Conservation (phyloP, 2,113 vertebrate species). For the Apus apus region DNA sequence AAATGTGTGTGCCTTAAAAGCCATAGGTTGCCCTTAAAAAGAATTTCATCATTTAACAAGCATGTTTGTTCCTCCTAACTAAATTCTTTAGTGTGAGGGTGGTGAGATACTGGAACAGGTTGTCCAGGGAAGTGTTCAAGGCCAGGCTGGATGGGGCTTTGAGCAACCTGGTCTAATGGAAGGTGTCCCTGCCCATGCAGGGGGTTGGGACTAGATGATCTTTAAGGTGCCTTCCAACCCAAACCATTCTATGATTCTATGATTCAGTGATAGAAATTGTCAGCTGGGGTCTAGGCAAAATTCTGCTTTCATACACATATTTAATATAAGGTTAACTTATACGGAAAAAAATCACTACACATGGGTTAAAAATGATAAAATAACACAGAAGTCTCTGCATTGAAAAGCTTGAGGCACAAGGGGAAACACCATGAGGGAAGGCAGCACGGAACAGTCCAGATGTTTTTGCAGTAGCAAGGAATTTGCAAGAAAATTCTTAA, state of each 20-base stretch:
- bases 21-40: background rate
- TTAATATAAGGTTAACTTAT: background rate
- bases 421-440: constrained; percentile 20
- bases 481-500: background rate
- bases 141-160: too few relatives aligned
- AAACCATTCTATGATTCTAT: too few relatives aligned
- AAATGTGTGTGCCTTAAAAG: background rate
- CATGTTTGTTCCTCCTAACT: background rate
- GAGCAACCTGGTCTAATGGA: too few relatives aligned
- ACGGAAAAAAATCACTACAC: background rate
- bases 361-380: background rate
- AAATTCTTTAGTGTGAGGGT: too few relatives aligned
- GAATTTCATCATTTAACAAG: background rate
- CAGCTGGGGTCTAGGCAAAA: background rate
- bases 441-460: background rate
- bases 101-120: too few relatives aligned
- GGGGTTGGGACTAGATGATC: too few relatives aligned
- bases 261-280: background rate
- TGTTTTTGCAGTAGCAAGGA: constrained; percentile 18
- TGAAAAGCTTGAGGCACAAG: constrained; percentile 27
- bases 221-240: too few relatives aligned
- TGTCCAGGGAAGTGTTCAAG: too few relatives aligned
- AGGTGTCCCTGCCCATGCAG: too few relatives aligned
- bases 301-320: background rate
- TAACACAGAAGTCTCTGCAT: constrained; percentile 7